These are phyloP conservation scores for Neoascia interrupta DNA, from an alignment of 2,888 invertebrate genomes.

Conservation along the genomic window DNA sequence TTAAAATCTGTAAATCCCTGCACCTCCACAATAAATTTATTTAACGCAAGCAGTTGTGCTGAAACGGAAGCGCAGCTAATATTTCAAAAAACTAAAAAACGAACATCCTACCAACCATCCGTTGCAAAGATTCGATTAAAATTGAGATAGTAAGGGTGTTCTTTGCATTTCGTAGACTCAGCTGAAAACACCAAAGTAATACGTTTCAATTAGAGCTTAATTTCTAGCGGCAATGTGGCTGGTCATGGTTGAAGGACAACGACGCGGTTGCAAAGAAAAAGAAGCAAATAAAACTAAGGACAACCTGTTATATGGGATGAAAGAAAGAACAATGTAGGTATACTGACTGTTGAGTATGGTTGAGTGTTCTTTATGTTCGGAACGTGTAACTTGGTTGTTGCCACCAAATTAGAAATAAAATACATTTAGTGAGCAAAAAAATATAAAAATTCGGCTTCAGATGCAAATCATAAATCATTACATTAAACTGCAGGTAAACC, in stretches of 20 bases:
- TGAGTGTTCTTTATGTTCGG: constrained; percentile 53
- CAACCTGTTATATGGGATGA: constrained; percentile 5
- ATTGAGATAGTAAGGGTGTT: not conserved
- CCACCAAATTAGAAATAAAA: no score
- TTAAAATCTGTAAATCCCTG: constrained; percentile 47
- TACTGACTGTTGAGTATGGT: no score
- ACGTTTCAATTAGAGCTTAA: constrained; percentile 56
- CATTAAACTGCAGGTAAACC: no score
- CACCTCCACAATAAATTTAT: constrained; percentile 41
- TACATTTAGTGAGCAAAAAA: no score
- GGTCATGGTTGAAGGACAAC: constrained; percentile 26
- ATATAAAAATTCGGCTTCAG: no score
- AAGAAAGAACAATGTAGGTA: constrained; percentile 4
- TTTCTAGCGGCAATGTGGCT: constrained; percentile 9
- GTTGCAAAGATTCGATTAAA: no score
- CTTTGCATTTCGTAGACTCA: not conserved
- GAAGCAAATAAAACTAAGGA: no score
- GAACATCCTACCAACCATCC: no score
- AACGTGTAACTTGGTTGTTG: constrained; percentile 39
- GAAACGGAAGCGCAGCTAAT: constrained; percentile 10
- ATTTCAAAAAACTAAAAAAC: constrained; percentile 2
- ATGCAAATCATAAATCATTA: no score
- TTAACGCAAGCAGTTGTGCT: constrained; percentile 28
- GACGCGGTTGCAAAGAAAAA: not conserved
- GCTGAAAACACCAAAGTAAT: constrained; percentile 39